Evolutionary conservation across 2,797 vertebrate genomes (phyloP).

Genomic region (Mustela erminea): DNA sequence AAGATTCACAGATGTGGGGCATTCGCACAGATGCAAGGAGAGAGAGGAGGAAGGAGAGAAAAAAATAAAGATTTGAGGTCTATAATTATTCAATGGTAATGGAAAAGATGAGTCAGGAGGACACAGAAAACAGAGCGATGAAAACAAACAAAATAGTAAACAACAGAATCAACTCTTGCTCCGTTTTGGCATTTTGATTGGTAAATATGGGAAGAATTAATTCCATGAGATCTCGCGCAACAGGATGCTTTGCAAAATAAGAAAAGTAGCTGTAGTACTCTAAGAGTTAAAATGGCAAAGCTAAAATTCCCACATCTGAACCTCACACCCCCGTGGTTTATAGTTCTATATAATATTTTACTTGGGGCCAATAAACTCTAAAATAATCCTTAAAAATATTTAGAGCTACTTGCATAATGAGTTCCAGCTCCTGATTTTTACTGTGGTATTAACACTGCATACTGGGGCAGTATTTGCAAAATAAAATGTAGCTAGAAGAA

Average conservation of each 20-base stretch:
- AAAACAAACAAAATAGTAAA: background rate
- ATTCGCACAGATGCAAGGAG: background rate
- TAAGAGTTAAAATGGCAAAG: constrained; percentile 28
- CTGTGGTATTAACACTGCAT: background rate
- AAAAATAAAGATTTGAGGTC: background rate
- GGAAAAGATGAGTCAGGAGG: background rate
- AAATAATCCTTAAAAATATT: constrained; percentile 51
- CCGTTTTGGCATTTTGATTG: background rate
- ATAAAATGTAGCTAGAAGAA: constrained; percentile 6
- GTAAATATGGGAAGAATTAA: background rate
- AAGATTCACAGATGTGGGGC: background rate
- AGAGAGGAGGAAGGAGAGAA: background rate
- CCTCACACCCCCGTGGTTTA: background rate
- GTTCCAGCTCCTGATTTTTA: constrained; percentile 42
- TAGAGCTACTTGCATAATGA: background rate
- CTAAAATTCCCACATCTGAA: background rate
- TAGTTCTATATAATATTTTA: constrained; percentile 42
- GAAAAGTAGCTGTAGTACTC: background rate
- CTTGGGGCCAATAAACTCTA: background rate
- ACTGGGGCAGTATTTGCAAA: constrained; percentile 25
- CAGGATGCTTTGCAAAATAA: background rate
- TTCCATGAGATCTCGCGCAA: background rate
- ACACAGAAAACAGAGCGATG: background rate
- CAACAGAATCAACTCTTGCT: background rate
- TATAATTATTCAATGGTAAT: background rate